Base-by-base conservation (phyloP, 2,888 invertebrate species). In the Oscheius sp. region DNA sequence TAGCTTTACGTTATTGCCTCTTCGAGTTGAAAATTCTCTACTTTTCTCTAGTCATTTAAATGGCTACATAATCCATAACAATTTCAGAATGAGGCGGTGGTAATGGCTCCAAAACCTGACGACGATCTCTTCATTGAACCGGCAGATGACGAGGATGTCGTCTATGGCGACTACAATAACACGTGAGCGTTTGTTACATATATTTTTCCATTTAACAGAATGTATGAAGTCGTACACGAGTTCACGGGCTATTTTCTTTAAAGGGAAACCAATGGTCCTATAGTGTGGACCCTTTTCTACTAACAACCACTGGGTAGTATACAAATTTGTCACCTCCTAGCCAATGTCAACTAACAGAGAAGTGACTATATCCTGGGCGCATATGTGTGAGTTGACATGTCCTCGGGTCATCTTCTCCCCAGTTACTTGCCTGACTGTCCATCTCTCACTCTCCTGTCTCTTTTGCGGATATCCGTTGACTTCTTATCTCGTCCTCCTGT, bases 61-160 rank as follows among this genome's bases (percentile, higher is more conserved):
- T 35, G 35, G 35, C 35, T 35, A 35, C 35, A 35, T 35, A 35
- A 35, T 35, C 35, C 35, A 35, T 3, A 27, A 18, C 16, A 43
- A 21, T n/a, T 35, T 27, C 12, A 41, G 55, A n/a, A 52, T 55
- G 55, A 29, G 43, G n/a, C 16, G 16, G 35, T 45, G 18, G 27
- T 12, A 29, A 84, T 82, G 82, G 69, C 78, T 13, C 80, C 79
- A 49, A 76, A 76, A 18, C 81, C 81, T 5, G 76, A 87, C 73
- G 86, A 86, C 68, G 86, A 86, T 78, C 75, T 87, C 55, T 84
- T 87, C 77, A 86, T 87, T 69, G 87, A 87, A 72, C 87, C 87
- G 46, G 83, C 87, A 16, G 83, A 82, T 45, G 87, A 87, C 73
- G 85, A 86, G 66, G 87, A 87, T 73, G 80, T 87, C 64, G 81